Evolutionary conservation across 2,113 vertebrate genomes (phyloP), one percentile per base, ranked within the genome.

Genomic region (Podarcis muralis): DNA sequence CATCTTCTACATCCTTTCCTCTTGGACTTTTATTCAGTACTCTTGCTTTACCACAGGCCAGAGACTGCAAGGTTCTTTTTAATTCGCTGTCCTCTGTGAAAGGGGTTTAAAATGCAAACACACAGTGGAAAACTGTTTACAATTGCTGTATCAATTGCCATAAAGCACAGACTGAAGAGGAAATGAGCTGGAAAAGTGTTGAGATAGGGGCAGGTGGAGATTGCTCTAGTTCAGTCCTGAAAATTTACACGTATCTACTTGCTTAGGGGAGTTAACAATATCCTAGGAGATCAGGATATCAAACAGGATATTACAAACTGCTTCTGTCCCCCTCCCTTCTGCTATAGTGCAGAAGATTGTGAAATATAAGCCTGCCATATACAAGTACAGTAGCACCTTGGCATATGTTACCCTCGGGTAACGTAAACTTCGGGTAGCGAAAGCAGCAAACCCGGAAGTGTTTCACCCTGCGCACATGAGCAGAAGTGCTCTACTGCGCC

Each of bases 41-140:
- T 6, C 97, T 94, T 2, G 97, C 97, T 95, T 97, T 98, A 48
- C 97, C 97, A 90, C 97, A 98, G 48, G 97, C 97, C 81, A 98
- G 94, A 30, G 97, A 98, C 91, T 98, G 97, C 76, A 98, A 90
- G 0, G 97, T 98, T 91, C 97, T 95, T 91, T 97, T 96, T 89
- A 98, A 85, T 92, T 98, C 97, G 65, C 91, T 94, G 84, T 97
- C 97, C 97, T 98, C 97, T 98, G 95, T 30, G 57, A 53, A 59
- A 83, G 48, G 84, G 92, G 80, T 87, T 85, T 77, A 84, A 86
- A 43, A 4, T 43, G 35, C 27, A 68, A 77, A 77, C 88, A 82
- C 0, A 72, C 2, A 15, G 53, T 66, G 88, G 8, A 5, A 66
- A 53, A 1, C 5, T 1, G 23, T 48, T 35, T 27, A 37, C 13